These are phyloP conservation scores for Telenomus remus DNA, from an alignment of 1,140 invertebrate species.

Conservation along the genomic window DNA sequence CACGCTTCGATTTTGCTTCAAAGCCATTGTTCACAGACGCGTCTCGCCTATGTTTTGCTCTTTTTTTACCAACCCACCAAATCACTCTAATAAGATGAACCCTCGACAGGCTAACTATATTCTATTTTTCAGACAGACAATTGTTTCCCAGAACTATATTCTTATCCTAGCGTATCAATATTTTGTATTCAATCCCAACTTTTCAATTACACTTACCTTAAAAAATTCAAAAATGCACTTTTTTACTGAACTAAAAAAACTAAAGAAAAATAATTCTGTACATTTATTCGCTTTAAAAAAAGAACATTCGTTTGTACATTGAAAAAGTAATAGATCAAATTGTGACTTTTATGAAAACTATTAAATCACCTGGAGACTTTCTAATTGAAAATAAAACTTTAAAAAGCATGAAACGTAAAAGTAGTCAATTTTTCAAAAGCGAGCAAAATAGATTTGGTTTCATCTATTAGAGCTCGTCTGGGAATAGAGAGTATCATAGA, in stretches of 20 bases:
- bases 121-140: slow-evolving; percentile 19
- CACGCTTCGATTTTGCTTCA: slow-evolving; percentile 9
- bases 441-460: slow-evolving; percentile 70
- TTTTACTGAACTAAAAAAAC: too few relatives aligned
- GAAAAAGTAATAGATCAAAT: too few relatives aligned
- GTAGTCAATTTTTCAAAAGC: background rate
- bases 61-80: slow-evolving; percentile 24
- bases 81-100: slow-evolving; percentile 42
- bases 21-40: slow-evolving; percentile 16
- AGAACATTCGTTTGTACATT: too few relatives aligned
- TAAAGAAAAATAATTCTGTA: too few relatives aligned
- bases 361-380: background rate
- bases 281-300: too few relatives aligned
- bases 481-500: slow-evolving; percentile 60
- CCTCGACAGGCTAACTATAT: slow-evolving; percentile 17
- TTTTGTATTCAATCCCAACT: background rate
- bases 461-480: slow-evolving; percentile 68
- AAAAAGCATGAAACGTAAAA: background rate
- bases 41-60: slow-evolving; percentile 2
- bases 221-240: background rate
- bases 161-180: slow-evolving; percentile 24
- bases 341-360: background rate
- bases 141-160: slow-evolving; percentile 33
- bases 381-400: slow-evolving; percentile 1
- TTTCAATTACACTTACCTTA: background rate